phyloP scores from a whole-genome alignment of 2,797 vertebrate species.

The Molossus molossus region DNA sequence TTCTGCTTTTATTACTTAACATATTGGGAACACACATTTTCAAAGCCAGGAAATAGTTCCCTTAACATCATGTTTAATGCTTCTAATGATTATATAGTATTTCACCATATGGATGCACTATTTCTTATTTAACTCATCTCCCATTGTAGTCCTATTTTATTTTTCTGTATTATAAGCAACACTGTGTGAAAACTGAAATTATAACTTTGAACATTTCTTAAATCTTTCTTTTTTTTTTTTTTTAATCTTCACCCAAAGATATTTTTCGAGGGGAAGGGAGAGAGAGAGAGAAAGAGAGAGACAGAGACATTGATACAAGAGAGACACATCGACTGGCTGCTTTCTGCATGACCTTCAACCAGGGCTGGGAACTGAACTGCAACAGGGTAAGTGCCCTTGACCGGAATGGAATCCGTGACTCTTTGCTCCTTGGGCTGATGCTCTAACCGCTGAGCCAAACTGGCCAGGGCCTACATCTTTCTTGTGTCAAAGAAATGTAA shows the following conservation, averaged over 20 bases:
- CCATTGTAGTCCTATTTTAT: not conserved
- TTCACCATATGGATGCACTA: not conserved
- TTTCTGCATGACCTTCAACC: too few relatives aligned
- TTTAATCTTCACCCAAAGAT: too few relatives aligned
- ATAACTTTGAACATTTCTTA: not conserved
- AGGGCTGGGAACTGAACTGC: too few relatives aligned
- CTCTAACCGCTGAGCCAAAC: too few relatives aligned
- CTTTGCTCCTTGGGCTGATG: too few relatives aligned
- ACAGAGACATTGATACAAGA: too few relatives aligned
- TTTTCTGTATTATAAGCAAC: not conserved
- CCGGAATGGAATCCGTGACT: too few relatives aligned
- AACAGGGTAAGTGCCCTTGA: too few relatives aligned
- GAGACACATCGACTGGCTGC: too few relatives aligned
- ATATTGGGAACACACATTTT: not conserved
- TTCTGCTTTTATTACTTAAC: not conserved
- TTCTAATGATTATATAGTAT: not conserved
- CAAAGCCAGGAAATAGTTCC: not conserved
- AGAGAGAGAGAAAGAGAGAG: too few relatives aligned
- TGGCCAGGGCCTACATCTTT: not conserved
- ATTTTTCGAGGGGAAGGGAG: too few relatives aligned
- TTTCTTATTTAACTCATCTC: not conserved
- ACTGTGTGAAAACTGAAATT: not conserved
- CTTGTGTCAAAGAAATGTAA: not conserved
- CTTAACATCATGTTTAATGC: not conserved
- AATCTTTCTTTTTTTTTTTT: not conserved